Base-by-base conservation (phyloP, 2,888 invertebrate species). In the Andrena marginata region DNA sequence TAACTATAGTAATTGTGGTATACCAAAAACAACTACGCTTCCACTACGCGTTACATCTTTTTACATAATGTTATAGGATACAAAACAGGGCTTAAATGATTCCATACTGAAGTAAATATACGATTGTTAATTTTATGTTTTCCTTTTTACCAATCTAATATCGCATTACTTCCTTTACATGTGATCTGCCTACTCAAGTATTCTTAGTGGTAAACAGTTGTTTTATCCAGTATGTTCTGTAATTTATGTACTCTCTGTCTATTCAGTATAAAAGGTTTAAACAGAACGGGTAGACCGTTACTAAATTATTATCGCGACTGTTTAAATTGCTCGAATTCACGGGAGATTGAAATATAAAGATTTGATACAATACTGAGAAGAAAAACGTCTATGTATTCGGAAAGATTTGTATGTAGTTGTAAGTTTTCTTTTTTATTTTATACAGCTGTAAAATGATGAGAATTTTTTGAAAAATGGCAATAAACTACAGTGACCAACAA, bases 11-110 rank as follows among this genome's bases (percentile, higher is more conserved):
- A 64, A 74, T 62, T 49, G 64, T 54, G 59, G 65, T 73, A 73
- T 79, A 84, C 80, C 74, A 84, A 83, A 74, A 68, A 78, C 51
- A 69, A 77, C 65, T 80, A 83, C 78, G 83, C 84, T 85, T 85
- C 84, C 84, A 80, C 33, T 74, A 80, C 68, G 71, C 73, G 70
- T 84, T 77, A 77, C 49, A 68, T 60, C 79, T 77, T 80, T 82
- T 65, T 80, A 80, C 48, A 68, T 80, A 77, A 77, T 77, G 77
- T 81, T 78, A 65, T 62, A 79, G 77, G 35, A 68, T 48, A 48
- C 49, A 49, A 65, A 78, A 65, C 49, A 72, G 54, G 63, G 68
- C 64, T 78, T 74, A 54, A 56, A 54, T 64, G 31, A 71, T 82
- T 84, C 65, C 59, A 75, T 48, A 77, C n/a, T 35, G 35, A 72